Evolutionary conservation across 2,113 vertebrate genomes (phyloP), one percentile per base, ranked within the genome.

Genomic region (Nicator chloris): DNA sequence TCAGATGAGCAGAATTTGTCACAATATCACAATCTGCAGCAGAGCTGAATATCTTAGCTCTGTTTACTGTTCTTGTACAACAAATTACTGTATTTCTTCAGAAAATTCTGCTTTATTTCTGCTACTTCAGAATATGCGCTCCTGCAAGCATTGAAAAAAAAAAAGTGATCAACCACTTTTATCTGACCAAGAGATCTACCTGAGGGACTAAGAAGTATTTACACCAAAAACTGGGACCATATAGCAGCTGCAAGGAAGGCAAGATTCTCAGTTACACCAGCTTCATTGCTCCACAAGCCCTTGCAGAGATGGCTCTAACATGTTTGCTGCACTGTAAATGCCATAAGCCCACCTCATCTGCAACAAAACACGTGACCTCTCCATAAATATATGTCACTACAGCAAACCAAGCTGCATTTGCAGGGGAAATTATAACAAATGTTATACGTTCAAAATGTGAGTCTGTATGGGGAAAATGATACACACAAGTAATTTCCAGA

Each of bases 401-500:
- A 61, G 42, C 13, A 92, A 81, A 86, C 61, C 54, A 61, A 57
- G 15, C 21, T 68, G 33, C 21, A 15, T 45, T 76, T 88, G 22
- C 13, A 71, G 15, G 23, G 33, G 27, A 84, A 84, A 60, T 45
- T 5, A 84, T 42, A 75, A 31, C 33, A 84, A 81, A 69, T 19
- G 6, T 44, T 60, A 0, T 9, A 24, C 4, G 11, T 51, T 89
- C 31, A 65, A 68, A 83, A 64, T 61, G 0, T 49, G 8, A 42
- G 15, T n/a, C 37, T 64, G 16, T n/a, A n/a, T 1, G 1, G 19
- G 11, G 73, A 79, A 88, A 84, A 68, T 10, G 7, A 59, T 7
- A 63, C 5, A 82, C 13, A 42, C 8, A 66, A 77, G 28, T 53
- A 21, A n/a, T 82, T 57, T 82, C 27, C 11, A 60, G 63, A 79